Percentiles rank a stretch among this genome's conserved stretches.
Evolutionary conservation across 2,888 invertebrate species (phyloP).

Genomic region (Phytoseiulus persimilis): DNA sequence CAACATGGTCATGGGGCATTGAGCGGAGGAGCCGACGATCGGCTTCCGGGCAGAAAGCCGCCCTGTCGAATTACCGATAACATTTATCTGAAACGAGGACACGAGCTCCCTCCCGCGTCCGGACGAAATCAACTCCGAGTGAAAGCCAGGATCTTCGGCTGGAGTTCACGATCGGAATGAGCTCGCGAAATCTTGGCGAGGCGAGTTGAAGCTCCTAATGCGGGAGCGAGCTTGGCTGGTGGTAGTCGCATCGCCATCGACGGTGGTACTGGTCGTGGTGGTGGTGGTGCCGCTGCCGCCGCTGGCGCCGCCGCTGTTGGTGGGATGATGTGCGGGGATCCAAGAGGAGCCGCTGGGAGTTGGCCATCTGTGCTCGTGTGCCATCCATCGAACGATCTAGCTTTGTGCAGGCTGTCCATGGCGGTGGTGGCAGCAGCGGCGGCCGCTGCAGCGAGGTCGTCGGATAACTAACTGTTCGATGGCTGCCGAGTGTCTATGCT

Average conservation of each 20-base stretch:
- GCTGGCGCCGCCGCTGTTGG: not conserved
- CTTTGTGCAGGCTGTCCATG: not conserved
- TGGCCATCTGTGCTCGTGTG: slow-evolving; percentile 5
- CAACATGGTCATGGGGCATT: not conserved
- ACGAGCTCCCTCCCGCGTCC: too few species aligned
- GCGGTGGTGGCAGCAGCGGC: not conserved
- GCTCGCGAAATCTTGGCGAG: not conserved
- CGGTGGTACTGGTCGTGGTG: not conserved
- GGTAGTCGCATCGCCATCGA: not conserved
- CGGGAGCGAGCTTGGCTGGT: not conserved
- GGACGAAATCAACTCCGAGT: too few species aligned
- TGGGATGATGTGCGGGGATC: not conserved
- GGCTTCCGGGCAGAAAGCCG: too few species aligned
- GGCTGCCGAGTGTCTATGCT: not conserved
- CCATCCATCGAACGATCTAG: not conserved
- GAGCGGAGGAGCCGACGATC: too few species aligned
- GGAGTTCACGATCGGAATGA: not conserved
- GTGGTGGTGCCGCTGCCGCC: not conserved
- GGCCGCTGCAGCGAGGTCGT: not conserved
- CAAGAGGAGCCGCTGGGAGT: slow-evolving; percentile 5
- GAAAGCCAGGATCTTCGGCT: too few species aligned
- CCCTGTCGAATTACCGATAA: too few species aligned
- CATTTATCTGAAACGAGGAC: too few species aligned
- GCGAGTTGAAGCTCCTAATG: not conserved
- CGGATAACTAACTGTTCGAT: not conserved